Conservation (phyloP, 2,797 vertebrate genomes). For the Gephyroberyx darwinii region DNA sequence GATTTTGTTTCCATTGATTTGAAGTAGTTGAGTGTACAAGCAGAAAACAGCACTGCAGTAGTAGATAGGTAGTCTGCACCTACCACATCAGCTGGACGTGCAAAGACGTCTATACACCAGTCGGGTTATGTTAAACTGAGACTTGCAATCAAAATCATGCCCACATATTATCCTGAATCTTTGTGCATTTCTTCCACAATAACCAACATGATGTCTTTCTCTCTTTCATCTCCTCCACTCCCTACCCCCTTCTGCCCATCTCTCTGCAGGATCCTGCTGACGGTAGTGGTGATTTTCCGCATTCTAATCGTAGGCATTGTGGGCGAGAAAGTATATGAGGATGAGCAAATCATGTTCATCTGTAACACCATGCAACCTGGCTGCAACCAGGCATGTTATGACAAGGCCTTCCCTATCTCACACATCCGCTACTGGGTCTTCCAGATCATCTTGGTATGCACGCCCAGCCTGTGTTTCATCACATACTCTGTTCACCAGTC, state of each 20-base stretch:
- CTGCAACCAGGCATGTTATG: conserved; percentile 93
- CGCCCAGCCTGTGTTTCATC: conserved; percentile 90
- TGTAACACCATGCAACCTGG: conserved; percentile 92
- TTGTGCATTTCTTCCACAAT: conserved; percentile 43
- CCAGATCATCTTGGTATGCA: conserved; percentile 90
- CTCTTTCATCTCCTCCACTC: conserved; percentile 34
- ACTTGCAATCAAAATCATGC: conserved; percentile 21
- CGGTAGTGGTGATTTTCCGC: conserved; percentile 93
- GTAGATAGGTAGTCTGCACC: too few relatives aligned
- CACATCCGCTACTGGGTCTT: conserved; percentile 93
- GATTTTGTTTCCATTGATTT: conserved; percentile 15
- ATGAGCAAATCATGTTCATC: conserved; percentile 93
- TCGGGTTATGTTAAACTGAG: conserved; percentile 17
- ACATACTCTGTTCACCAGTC: conserved; percentile 90
- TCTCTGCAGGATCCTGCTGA: conserved; percentile 89
- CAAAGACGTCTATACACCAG: conserved; percentile 22
- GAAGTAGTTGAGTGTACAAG: neutral
- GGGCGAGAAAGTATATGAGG: conserved; percentile 92
- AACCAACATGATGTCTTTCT: conserved; percentile 52
- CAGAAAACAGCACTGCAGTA: too few relatives aligned
- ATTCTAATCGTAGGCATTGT: conserved; percentile 93
- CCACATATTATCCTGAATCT: conserved; percentile 17
- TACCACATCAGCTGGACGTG: too few relatives aligned
- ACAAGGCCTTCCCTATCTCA: conserved; percentile 92
- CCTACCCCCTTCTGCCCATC: conserved; percentile 35